Evolutionary conservation across 1,140 invertebrate species (phyloP).

Genomic region (Adoxophyes honmai): DNA sequence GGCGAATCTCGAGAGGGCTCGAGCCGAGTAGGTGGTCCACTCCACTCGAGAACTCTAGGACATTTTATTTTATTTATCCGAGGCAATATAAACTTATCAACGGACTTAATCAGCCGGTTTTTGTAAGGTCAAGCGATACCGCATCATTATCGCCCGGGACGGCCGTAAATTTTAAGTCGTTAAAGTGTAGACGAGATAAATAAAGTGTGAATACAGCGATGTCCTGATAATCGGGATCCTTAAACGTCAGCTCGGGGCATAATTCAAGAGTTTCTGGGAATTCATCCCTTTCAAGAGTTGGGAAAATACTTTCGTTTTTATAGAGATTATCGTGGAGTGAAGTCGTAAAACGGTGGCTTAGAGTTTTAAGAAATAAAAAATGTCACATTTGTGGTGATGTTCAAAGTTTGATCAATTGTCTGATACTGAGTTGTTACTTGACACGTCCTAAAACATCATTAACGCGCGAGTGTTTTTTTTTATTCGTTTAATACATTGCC

Average conservation of each 20-base stretch:
- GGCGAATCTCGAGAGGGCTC: conserved; percentile 41
- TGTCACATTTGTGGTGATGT: no score
- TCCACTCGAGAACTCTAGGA: neutral
- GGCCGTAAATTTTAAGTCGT: neutral
- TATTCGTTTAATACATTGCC: no score
- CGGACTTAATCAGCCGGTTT: neutral
- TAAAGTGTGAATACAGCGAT: conserved; percentile 9
- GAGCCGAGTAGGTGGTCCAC: conserved; percentile 31
- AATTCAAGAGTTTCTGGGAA: neutral
- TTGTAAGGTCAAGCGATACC: conserved; percentile 4
- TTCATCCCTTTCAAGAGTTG: neutral
- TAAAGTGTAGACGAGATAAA: conserved; percentile 7
- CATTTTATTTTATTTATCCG: conserved; percentile 2
- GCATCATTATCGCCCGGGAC: conserved; percentile 6
- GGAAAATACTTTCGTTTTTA: neutral
- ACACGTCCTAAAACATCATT: no score
- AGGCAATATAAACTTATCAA: conserved; percentile 4
- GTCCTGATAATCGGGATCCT: neutral
- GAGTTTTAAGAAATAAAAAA: no score
- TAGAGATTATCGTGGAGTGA: no score
- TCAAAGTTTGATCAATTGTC: no score
- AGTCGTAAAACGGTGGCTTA: no score
- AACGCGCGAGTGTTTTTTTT: no score
- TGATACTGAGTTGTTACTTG: no score
- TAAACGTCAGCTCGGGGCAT: neutral